Base-by-base conservation (phyloP, 2,113 vertebrate genomes). In the Hippocampus zosterae region DNA sequence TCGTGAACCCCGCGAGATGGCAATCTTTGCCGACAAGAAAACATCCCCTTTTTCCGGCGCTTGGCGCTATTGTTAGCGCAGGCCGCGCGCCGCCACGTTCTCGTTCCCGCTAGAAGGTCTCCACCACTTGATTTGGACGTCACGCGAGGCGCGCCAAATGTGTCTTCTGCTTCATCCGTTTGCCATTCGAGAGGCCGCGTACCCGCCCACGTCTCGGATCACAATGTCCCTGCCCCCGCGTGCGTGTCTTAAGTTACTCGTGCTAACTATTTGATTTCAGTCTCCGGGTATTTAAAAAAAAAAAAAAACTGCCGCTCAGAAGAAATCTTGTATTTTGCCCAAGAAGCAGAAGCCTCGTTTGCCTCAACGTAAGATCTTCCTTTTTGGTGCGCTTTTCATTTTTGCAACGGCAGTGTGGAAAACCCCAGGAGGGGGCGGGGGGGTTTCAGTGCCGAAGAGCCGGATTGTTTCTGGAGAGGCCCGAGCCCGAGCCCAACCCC, bases 171-270 rank as follows among this genome's bases (percentile, higher is more conserved):
- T 12, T 68, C 72, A 83, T 80, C 82, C 68, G 57, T 60, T 46
- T 81, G 80, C 80, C 87, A 90, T 76, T 85, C 75, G 80, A 88
- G 84, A 85, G 78, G 62, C 72, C 41, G 69, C 82, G 85, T 86
- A 81, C 85, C 87, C 75, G 29, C 29, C 52, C n/a, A 69, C 72
- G 67, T 7, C 33, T 68, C 80, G 68, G 27, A 68, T 81, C 71
- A 69, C 60, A 65, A 10, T 69, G 69, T 73, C 77, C 70, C 59
- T 70, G 63, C 42, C 69, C 64, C 59, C 55, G 50, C 50, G 29
- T 33, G 29, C 3, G 29, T 29, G 29, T 33, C 29, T 33, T 5
- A 33, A 33, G 29, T 4, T 4, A 33, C 29, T 33, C 0, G 33
- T 37, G 33, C 33, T 37, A 37, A 37, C 6, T 5, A 37, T 37